A percentile compares a stretch with the other conserved stretches of the same genome.
Evolutionary conservation across 1,140 invertebrate genomes (phyloP).

Genomic region (Vanessa tameamea): DNA sequence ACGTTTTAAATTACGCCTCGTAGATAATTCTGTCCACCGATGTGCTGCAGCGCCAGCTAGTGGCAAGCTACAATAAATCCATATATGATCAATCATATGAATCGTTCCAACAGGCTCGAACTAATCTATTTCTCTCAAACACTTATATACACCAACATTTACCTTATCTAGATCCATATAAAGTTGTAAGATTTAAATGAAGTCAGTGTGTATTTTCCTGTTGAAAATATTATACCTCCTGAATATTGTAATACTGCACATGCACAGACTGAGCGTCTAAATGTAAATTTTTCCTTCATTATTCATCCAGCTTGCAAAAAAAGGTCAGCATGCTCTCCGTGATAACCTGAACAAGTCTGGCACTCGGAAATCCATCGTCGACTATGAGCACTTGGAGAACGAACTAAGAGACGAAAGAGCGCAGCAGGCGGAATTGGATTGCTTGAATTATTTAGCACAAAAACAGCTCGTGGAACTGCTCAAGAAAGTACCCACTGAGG

Average conservation of each 20-base stretch:
- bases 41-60: too few relatives aligned
- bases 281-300: background rate
- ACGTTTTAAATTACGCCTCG: too few relatives aligned
- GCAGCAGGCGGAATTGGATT: conserved; percentile 67
- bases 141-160: too few relatives aligned
- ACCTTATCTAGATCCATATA: too few relatives aligned
- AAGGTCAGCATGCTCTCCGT: conserved; percentile 66
- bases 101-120: too few relatives aligned
- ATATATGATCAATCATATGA: too few relatives aligned
- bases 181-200: too few relatives aligned
- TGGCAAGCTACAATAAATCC: too few relatives aligned
- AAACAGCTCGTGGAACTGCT: conserved; percentile 67
- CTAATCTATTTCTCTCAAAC: too few relatives aligned
- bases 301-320: conserved; percentile 59
- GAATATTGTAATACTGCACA: background rate
- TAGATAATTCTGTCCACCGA: too few relatives aligned
- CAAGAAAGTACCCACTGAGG: conserved; percentile 71
- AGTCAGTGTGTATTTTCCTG: too few relatives aligned
- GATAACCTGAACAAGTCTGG: conserved; percentile 56
- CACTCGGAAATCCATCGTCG: conserved; percentile 60
- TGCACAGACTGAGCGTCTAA: background rate
- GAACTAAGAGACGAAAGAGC: conserved; percentile 64
- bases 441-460: conserved; percentile 70
- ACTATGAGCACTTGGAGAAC: conserved; percentile 64
- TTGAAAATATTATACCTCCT: too few relatives aligned